Evolutionary conservation across 2,888 invertebrate genomes (phyloP).

Genomic region (Epistrophe grossulariae): DNA sequence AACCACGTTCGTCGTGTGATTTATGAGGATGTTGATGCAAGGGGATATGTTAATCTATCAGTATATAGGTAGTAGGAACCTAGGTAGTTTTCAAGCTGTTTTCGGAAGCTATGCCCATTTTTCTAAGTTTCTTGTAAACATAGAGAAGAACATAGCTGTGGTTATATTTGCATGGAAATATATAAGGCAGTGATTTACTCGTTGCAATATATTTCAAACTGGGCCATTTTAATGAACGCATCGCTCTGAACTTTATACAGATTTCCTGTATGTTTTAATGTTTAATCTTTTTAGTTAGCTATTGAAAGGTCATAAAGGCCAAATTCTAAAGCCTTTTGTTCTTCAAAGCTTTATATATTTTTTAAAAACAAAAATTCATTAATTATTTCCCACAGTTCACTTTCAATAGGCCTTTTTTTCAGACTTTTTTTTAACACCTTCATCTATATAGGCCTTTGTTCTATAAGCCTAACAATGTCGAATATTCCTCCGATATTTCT

Average conservation of each 20-base stretch:
- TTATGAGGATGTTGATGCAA: conserved; percentile 9
- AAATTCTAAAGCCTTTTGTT: too few species aligned
- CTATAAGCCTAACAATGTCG: not conserved
- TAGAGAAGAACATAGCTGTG: not conserved
- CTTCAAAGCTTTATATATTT: too few species aligned
- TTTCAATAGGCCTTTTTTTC: not conserved
- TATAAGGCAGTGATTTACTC: not conserved
- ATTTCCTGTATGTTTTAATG: too few species aligned
- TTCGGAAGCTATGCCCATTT: conserved; percentile 17
- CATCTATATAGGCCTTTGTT: not conserved
- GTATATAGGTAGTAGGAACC: too few species aligned
- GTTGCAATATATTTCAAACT: not conserved
- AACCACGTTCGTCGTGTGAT: not conserved
- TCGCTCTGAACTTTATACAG: too few species aligned
- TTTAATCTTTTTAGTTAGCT: too few species aligned
- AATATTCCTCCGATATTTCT: too few species aligned
- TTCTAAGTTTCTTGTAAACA: conserved; percentile 24
- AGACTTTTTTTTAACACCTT: not conserved
- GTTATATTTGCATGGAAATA: not conserved
- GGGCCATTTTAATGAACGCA: too few species aligned
- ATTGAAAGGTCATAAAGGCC: too few species aligned
- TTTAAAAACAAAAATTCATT: not conserved
- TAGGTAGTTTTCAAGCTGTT: conserved; percentile 12
- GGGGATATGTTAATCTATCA: conserved; percentile 44
- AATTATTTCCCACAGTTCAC: not conserved